Evolutionary conservation across 2,888 invertebrate genomes (phyloP).

Genomic region (Nomada hirtipes): DNA sequence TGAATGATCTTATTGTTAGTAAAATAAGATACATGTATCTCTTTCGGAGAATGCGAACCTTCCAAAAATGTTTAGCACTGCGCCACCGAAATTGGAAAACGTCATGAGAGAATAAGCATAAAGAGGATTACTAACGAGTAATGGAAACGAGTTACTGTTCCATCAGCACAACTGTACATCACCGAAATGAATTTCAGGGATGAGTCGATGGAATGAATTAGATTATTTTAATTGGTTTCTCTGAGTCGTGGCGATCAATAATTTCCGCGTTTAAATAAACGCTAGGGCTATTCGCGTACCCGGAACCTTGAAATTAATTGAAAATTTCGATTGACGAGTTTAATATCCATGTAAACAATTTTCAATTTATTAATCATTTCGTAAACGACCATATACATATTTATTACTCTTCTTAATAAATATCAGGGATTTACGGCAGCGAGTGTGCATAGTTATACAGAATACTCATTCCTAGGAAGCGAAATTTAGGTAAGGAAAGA

Average conservation of each 20-base stretch:
- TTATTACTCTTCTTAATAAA: not conserved
- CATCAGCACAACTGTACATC: not conserved
- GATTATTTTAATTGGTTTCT: slow-evolving; percentile 68
- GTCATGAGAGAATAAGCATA: slow-evolving; percentile 28
- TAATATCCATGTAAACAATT: slow-evolving; percentile 30
- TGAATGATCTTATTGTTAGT: no score
- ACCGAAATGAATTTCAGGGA: slow-evolving; percentile 38
- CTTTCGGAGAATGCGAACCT: no score
- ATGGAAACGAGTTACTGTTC: slow-evolving; percentile 11
- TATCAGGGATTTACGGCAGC: not conserved
- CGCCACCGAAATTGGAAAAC: slow-evolving; percentile 15
- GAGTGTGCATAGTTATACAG: no score
- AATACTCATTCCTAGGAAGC: no score
- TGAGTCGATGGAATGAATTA: slow-evolving; percentile 51
- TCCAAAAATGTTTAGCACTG: not conserved
- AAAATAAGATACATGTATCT: no score
- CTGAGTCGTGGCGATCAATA: slow-evolving; percentile 24
- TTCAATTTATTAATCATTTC: slow-evolving; percentile 30
- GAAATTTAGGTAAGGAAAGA: no score
- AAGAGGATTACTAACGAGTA: slow-evolving; percentile 16
- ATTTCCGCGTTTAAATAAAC: slow-evolving; percentile 60
- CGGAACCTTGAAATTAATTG: slow-evolving; percentile 44
- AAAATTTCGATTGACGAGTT: slow-evolving; percentile 39
- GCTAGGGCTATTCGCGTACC: not conserved
- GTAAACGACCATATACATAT: not conserved